These are phyloP conservation scores for Holothuria glaberrima DNA, from an alignment of 35 echinoderm and acorn worm genomes.

Conservation along the genomic window DNA sequence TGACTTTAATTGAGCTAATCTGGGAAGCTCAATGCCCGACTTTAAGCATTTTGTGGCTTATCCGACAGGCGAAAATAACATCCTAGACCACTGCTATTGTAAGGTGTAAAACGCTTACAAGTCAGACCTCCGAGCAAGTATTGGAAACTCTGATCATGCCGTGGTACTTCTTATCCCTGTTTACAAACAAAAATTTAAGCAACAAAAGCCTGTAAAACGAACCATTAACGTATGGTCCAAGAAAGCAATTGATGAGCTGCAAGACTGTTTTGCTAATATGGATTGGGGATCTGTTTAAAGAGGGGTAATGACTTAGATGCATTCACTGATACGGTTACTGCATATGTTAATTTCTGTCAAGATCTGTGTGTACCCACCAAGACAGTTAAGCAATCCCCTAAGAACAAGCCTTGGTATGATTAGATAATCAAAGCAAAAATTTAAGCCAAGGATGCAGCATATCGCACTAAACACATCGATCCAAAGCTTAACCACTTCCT, in stretches of 20 bases:
- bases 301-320: slow-evolving; percentile 19
- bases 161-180: neutral
- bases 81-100: neutral
- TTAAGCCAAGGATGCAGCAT: neutral
- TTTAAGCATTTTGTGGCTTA: neutral
- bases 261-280: neutral
- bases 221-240: neutral
- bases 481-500: neutral
- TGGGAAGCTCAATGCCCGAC: slow-evolving; percentile 5
- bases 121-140: neutral
- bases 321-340: slow-evolving; percentile 17
- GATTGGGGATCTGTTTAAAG: neutral
- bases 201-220: neutral
- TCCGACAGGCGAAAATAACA: neutral
- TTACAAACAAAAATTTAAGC: slow-evolving; percentile 30
- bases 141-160: slow-evolving; percentile 19
- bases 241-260: neutral
- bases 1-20: neutral
- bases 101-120: neutral
- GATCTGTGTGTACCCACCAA: neutral
- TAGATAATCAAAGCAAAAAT: neutral
- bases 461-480: neutral
- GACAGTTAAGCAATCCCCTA: neutral
- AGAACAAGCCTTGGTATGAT: neutral
- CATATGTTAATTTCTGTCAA: slow-evolving; percentile 23